Evolutionary conservation across 2,113 vertebrate species (phyloP).

Genomic region (Triplophysa siluroides): DNA sequence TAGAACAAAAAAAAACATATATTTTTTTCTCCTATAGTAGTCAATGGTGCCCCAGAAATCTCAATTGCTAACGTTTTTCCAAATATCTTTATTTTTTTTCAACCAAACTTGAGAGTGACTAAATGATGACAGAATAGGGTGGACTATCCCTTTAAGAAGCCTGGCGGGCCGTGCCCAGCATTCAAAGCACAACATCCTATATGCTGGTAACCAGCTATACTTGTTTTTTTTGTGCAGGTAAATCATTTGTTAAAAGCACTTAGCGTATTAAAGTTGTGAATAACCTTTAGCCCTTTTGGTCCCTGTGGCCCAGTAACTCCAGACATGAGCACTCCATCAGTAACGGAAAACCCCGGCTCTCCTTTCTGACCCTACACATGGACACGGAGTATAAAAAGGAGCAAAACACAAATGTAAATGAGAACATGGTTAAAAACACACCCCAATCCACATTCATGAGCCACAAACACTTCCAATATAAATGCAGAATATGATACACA

Average conservation of each 20-base stretch:
- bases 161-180: too few relatives aligned
- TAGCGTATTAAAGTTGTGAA: not conserved
- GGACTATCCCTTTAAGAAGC: too few relatives aligned
- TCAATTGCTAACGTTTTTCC: too few relatives aligned
- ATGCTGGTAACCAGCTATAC: too few relatives aligned
- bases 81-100: too few relatives aligned
- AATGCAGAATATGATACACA: not conserved
- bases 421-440: constrained; percentile 18
- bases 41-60: too few relatives aligned
- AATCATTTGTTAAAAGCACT: not conserved
- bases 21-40: too few relatives aligned
- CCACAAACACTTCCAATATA: not conserved
- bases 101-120: too few relatives aligned
- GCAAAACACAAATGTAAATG: constrained; percentile 15
- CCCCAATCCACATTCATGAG: not conserved
- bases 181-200: too few relatives aligned
- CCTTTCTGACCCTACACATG: constrained; percentile 86
- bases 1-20: too few relatives aligned
- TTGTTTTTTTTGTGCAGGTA: too few relatives aligned
- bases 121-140: too few relatives aligned
- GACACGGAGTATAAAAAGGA: constrained; percentile 36
- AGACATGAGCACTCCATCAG: constrained; percentile 72
- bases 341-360: constrained; percentile 76
- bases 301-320: constrained; percentile 73
- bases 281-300: constrained; percentile 76